phyloP scores from a whole-genome alignment of 2,797 vertebrate genomes.

The Adrianichthys oophorus region DNA sequence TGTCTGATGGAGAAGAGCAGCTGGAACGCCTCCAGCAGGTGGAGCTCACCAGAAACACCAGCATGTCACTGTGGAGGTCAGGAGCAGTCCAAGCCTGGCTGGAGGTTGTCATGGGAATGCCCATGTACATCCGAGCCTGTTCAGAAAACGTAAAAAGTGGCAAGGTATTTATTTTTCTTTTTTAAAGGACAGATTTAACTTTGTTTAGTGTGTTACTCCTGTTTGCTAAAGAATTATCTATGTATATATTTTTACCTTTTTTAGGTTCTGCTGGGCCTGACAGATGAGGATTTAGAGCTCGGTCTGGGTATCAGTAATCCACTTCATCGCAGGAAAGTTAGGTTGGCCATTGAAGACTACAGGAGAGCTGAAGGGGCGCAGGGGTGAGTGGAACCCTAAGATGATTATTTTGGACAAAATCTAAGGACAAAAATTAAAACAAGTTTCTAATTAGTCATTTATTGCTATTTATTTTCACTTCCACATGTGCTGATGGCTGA shows the following conservation, averaged over 20 bases:
- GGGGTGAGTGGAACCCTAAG: slow-evolving; percentile 68
- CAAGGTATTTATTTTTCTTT: slow-evolving; percentile 74
- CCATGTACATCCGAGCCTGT: slow-evolving; percentile 85
- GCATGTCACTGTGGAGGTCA: slow-evolving; percentile 88
- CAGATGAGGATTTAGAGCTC: slow-evolving; percentile 84
- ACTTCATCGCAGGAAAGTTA: slow-evolving; percentile 86
- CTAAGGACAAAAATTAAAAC: no score
- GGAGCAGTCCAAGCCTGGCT: slow-evolving; percentile 88
- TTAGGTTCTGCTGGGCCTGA: slow-evolving; percentile 85
- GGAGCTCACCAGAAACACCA: slow-evolving; percentile 81
- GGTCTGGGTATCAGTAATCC: slow-evolving; percentile 82
- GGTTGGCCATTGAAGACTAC: slow-evolving; percentile 88
- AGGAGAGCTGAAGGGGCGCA: slow-evolving; percentile 82
- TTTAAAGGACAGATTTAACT: not conserved
- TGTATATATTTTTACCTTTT: slow-evolving; percentile 12
- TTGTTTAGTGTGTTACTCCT: not conserved
- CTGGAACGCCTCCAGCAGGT: slow-evolving; percentile 84
- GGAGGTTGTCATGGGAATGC: slow-evolving; percentile 91
- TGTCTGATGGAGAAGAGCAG: slow-evolving; percentile 86
- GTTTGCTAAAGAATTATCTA: slow-evolving; percentile 1
- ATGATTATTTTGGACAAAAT: not conserved
- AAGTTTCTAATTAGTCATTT: no score
- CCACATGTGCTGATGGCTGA: not conserved
- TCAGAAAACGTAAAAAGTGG: slow-evolving; percentile 88
- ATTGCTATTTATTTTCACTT: not conserved